These are phyloP conservation scores for Tinea pellionella DNA, from an alignment of 2,888 invertebrate genomes.

Conservation along the genomic window DNA sequence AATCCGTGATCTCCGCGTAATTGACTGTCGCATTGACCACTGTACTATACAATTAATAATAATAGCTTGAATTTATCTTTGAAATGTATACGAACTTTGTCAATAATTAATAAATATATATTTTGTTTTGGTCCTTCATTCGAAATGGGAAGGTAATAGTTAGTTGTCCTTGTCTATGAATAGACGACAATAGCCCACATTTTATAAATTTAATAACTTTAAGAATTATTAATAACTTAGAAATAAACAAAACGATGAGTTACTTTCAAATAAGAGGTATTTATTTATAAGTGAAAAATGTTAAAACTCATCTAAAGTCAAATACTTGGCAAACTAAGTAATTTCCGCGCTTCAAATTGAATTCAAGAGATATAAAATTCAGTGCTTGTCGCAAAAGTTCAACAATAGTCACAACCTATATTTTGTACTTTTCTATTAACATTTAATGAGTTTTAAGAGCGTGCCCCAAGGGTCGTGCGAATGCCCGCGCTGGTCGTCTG, in stretches of 20 bases:
- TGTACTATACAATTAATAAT: too few species aligned
- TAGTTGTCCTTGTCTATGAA: background rate
- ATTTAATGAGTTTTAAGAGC: constrained; percentile 5
- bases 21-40: too few species aligned
- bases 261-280: background rate
- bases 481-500: constrained; percentile 17
- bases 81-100: too few species aligned
- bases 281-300: background rate
- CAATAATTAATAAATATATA: background rate
- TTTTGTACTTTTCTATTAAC: constrained; percentile 8
- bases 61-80: too few species aligned
- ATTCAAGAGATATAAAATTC: background rate
- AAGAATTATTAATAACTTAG: too few species aligned
- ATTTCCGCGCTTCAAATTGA: background rate
- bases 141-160: background rate
- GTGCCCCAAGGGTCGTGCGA: background rate
- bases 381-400: background rate
- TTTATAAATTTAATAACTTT: background rate
- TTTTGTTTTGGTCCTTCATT: background rate
- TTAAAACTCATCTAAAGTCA: constrained; percentile 1
- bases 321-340: background rate
- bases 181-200: background rate
- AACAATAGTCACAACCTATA: constrained; percentile 6
- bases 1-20: too few species aligned
- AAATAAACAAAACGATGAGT: too few species aligned